Percentiles rank a stretch among this genome's conserved stretches.
phyloP scores from a whole-genome alignment of 1,140 invertebrate species.

The Vanessa tameamea region DNA sequence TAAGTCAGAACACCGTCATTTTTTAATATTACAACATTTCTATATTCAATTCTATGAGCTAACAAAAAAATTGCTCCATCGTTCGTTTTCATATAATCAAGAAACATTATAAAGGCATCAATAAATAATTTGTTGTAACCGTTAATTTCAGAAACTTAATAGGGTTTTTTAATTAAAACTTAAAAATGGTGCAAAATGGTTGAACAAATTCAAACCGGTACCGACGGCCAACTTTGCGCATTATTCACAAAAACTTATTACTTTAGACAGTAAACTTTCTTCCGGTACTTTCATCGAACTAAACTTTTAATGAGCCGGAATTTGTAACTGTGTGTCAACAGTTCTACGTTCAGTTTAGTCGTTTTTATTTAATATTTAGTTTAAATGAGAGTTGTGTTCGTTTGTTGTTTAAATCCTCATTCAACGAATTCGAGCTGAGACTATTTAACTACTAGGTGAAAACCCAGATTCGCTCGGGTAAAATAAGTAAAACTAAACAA shows the following conservation, averaged over 20 bases:
- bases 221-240: slow-evolving; percentile 42
- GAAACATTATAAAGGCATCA: neutral
- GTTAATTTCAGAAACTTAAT: slow-evolving; percentile 6
- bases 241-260: slow-evolving; percentile 52
- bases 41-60: no score
- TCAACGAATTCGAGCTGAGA: no score
- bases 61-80: no score
- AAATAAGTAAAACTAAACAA: no score
- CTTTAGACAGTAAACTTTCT: slow-evolving; percentile 46
- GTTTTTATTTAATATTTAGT: slow-evolving; percentile 7
- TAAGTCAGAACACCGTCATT: no score
- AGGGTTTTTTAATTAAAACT: slow-evolving; percentile 13
- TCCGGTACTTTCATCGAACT: slow-evolving; percentile 44
- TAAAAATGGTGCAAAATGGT: slow-evolving; percentile 22
- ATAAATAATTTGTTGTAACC: neutral
- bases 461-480: no score
- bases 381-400: neutral
- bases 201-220: slow-evolving; percentile 36
- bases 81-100: neutral
- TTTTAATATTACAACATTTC: no score
- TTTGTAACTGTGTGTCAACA: slow-evolving; percentile 36
- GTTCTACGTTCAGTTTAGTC: slow-evolving; percentile 4
- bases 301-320: slow-evolving; percentile 49
- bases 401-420: no score
- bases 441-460: no score